These are phyloP conservation scores for Microcebus griseorufus DNA, from an alignment of 2,113 vertebrate genomes.

Conservation along the genomic window DNA sequence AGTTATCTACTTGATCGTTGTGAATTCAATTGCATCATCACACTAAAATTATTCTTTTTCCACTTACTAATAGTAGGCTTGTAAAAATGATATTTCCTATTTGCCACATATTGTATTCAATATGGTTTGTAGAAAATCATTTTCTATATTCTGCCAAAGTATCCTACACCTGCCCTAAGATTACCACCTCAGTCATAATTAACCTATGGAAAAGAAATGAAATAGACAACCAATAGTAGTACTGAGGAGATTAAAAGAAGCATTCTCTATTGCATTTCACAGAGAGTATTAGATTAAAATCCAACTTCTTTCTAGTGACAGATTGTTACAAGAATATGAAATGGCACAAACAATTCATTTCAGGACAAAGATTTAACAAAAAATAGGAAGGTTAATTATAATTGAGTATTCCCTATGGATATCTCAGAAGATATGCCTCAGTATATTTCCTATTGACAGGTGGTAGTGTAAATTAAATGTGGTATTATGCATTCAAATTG, in stretches of 20 bases:
- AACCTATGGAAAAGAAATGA: conserved; percentile 51
- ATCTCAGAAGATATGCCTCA: conserved; percentile 74
- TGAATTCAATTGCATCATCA: neutral
- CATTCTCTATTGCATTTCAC: conserved; percentile 67
- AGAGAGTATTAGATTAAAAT: conserved; percentile 75
- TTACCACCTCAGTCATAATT: conserved; percentile 48
- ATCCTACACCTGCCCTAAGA: neutral
- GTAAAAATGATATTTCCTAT: conserved; percentile 35
- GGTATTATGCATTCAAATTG: conserved; percentile 86
- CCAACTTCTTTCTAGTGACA: conserved; percentile 70
- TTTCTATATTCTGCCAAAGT: conserved; percentile 15
- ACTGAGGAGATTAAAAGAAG: conserved; percentile 66
- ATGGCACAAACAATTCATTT: conserved; percentile 75
- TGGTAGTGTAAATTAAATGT: conserved; percentile 84
- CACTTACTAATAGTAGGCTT: neutral
- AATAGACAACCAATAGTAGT: conserved; percentile 57
- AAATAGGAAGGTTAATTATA: conserved; percentile 80
- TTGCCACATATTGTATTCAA: conserved; percentile 29
- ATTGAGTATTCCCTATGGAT: conserved; percentile 81
- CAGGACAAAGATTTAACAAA: conserved; percentile 74
- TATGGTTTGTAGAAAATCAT: conserved; percentile 38
- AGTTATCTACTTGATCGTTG: neutral
- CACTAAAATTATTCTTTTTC: neutral
- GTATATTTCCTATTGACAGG: conserved; percentile 85
- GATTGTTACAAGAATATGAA: conserved; percentile 74